Evolutionary conservation across 2,888 invertebrate species (phyloP).

Genomic region (Thera britannica): DNA sequence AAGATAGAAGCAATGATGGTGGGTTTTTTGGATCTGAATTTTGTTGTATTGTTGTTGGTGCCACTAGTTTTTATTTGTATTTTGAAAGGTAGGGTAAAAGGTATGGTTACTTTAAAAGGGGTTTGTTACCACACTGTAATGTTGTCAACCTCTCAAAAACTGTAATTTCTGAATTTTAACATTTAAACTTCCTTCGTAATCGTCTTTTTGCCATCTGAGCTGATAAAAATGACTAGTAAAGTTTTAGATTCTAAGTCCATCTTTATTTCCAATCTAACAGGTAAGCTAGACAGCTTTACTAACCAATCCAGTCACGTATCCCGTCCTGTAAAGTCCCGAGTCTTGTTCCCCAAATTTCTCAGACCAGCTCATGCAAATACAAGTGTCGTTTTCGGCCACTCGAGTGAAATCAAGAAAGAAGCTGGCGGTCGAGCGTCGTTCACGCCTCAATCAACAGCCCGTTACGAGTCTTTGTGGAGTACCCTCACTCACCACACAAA

Average conservation of each 20-base stretch:
- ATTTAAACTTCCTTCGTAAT: no score
- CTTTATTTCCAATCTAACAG: conserved; percentile 8
- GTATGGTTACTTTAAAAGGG: no score
- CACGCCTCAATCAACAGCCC: conserved; percentile 83
- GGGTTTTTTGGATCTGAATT: neutral
- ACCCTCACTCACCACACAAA: conserved; percentile 64
- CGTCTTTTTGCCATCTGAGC: neutral
- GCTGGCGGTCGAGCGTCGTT: conserved; percentile 76
- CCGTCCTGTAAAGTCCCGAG: conserved; percentile 32
- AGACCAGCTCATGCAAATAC: conserved; percentile 80
- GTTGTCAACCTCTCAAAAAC: no score
- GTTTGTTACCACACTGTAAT: no score
- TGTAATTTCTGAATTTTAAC: no score
- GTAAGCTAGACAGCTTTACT: conserved; percentile 10
- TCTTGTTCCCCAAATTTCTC: conserved; percentile 58
- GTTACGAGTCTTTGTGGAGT: conserved; percentile 76
- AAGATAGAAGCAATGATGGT: neutral
- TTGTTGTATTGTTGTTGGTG: neutral
- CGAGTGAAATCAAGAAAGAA: conserved; percentile 83
- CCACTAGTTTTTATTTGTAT: no score
- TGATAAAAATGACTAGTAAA: neutral
- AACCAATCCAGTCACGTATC: conserved; percentile 30
- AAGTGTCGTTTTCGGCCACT: conserved; percentile 81
- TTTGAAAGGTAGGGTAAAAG: no score
- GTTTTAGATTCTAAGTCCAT: neutral